phyloP scores from a whole-genome alignment of 1,140 invertebrate genomes.

The Calycopis cecrops region DNA sequence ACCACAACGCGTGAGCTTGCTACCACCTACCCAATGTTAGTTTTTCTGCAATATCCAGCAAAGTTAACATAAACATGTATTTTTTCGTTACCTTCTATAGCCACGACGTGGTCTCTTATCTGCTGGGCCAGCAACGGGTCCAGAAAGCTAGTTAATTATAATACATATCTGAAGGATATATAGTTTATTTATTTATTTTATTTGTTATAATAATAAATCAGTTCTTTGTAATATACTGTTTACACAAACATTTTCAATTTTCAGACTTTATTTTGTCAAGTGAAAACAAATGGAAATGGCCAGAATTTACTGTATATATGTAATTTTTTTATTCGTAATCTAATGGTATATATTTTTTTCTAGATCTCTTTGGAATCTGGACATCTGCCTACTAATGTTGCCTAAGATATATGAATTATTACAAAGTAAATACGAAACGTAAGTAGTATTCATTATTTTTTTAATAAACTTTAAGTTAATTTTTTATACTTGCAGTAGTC shows the following conservation, averaged over 20 bases:
- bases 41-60: neutral
- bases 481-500: no score
- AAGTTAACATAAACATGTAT: constrained; percentile 16
- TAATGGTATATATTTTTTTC: constrained; percentile 42
- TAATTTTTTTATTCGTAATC: constrained; percentile 15
- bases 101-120: constrained; percentile 97
- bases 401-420: constrained; percentile 91
- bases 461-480: neutral
- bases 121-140: constrained; percentile 94
- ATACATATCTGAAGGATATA: no score
- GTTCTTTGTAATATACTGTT: no score
- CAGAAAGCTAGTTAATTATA: no score
- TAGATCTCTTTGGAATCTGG: constrained; percentile 94
- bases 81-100: constrained; percentile 92
- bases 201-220: no score
- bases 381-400: constrained; percentile 90
- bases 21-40: no score
- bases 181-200: no score
- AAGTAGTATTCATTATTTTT: constrained; percentile 74
- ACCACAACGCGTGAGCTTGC: no score
- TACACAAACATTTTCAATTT: neutral
- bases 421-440: constrained; percentile 97
- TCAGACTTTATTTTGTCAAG: no score
- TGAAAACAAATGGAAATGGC: no score
- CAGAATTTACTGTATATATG: no score